Evolutionary conservation across 2,888 invertebrate genomes (phyloP).

Genomic region (Drosophila monieri): DNA sequence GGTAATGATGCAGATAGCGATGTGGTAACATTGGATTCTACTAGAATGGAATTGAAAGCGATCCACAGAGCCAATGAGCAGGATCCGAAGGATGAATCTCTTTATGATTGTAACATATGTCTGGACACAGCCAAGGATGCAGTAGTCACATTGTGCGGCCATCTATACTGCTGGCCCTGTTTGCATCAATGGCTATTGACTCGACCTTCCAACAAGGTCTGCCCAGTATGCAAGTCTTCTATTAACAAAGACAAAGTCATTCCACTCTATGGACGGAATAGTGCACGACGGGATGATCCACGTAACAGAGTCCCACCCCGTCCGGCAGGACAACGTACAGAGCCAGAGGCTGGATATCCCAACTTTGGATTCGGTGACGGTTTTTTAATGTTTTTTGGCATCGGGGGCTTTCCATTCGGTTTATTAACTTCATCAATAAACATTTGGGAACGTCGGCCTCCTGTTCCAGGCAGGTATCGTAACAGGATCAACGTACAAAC

Average conservation of each 20-base stretch:
- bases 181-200: slow-evolving; percentile 94
- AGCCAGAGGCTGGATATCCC: slow-evolving; percentile 94
- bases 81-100: slow-evolving; percentile 91
- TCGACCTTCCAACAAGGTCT: slow-evolving; percentile 94
- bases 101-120: slow-evolving; percentile 99
- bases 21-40: not conserved
- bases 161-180: slow-evolving; percentile 92
- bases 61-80: slow-evolving; percentile 80
- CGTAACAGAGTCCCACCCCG: slow-evolving; percentile 93
- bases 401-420: slow-evolving; percentile 98
- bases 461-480: slow-evolving; percentile 60
- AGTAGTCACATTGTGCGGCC: slow-evolving; percentile 99
- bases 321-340: slow-evolving; percentile 96
- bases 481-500: too few species aligned
- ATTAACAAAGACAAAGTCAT: slow-evolving; percentile 99
- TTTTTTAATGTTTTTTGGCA: slow-evolving; percentile 99
- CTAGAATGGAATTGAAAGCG: not conserved
- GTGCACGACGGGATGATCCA: slow-evolving; percentile 95
- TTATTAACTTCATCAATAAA: slow-evolving; percentile 98
- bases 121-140: slow-evolving; percentile 98
- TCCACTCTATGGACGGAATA: slow-evolving; percentile 97
- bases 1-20: not conserved
- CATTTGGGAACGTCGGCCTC: slow-evolving; percentile 93
- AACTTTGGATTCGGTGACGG: slow-evolving; percentile 96
- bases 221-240: slow-evolving; percentile 99